Evolutionary conservation across 2,797 vertebrate species (phyloP), one percentile per base, ranked within the genome.

Genomic region (Lithobates sylvaticus): DNA sequence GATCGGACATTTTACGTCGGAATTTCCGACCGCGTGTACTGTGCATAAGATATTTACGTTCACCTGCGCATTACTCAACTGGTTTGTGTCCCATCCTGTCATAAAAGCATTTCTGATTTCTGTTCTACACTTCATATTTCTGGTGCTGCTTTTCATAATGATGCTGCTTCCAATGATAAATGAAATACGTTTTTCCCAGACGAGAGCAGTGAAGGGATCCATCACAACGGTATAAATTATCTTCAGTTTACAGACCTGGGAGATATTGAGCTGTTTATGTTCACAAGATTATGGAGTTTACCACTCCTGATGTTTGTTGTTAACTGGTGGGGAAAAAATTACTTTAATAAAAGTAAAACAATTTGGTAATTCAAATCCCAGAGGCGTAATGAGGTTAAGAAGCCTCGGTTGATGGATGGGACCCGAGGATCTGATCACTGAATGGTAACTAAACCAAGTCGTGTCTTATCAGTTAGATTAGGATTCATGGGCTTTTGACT

Each of bases 381-480:
- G 18, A n/a, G 47, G 84, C 26, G 4, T 76, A 77, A 76, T 76
- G 42, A 64, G 78, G 72, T 54, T 39, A 74, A 39, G 34, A 42
- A 36, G 67, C 73, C 39, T 44, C 32, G 65, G 64, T 27, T 81
- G 78, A 86, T 77, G 23, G 70, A 86, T 86, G 78, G 65, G 27
- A 13, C 73, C 18, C 6, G 10, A 42, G 78, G 26, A 58, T 58
- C 75, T 81, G 78, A 81, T 81, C 78, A 86, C 65, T 86, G 32
- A 58, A 71, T 71, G 73, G 78, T 81, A 86, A 86, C 78, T 81
- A 86, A 86, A 76, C 73, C 72, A 64, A 81, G 78, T 79, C 84
- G 26, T 76, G 78, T 70, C 65, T 69, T 76, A 81, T 86, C 68
- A 47, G 75, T 76, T 69, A 61, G 69, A 81, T 81, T 71, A 81